Evolutionary conservation across 1,140 invertebrate species (phyloP).

Genomic region (Sycophaga agraensis): DNA sequence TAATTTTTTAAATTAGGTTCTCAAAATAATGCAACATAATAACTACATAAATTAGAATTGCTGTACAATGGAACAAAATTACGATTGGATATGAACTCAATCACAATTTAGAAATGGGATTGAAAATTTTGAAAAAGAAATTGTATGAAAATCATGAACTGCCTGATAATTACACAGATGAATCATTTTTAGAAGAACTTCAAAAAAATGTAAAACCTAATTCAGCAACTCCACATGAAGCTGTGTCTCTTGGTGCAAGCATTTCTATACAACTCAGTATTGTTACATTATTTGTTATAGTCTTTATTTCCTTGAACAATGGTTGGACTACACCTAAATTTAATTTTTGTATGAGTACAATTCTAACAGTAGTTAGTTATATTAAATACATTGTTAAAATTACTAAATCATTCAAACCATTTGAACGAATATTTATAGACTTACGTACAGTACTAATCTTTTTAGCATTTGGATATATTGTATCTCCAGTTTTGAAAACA

Average conservation of each 20-base stretch:
- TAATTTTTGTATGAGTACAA: constrained; percentile 61
- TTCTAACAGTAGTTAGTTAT: constrained; percentile 63
- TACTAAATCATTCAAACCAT: constrained; percentile 36
- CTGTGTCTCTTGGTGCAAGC: constrained; percentile 68
- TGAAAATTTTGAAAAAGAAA: constrained; percentile 74
- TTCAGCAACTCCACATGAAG: constrained; percentile 68
- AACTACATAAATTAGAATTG: no score
- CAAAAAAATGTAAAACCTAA: constrained; percentile 80
- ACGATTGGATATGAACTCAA: neutral
- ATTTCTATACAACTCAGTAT: constrained; percentile 74
- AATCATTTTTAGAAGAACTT: constrained; percentile 80
- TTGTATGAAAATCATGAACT: constrained; percentile 84
- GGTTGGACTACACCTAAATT: constrained; percentile 64
- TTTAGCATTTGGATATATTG: constrained; percentile 77
- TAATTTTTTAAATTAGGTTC: no score
- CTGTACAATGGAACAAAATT: no score
- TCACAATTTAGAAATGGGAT: no score
- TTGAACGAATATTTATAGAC: constrained; percentile 57
- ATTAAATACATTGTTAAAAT: constrained; percentile 57
- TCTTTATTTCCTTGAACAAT: constrained; percentile 75
- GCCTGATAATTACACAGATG: constrained; percentile 91
- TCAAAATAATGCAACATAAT: no score
- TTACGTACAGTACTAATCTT: constrained; percentile 75
- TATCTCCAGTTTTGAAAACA: constrained; percentile 91
- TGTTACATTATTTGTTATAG: constrained; percentile 73